Base-by-base conservation (phyloP, 1,140 invertebrate species). In the Monomorium pharaonis region DNA sequence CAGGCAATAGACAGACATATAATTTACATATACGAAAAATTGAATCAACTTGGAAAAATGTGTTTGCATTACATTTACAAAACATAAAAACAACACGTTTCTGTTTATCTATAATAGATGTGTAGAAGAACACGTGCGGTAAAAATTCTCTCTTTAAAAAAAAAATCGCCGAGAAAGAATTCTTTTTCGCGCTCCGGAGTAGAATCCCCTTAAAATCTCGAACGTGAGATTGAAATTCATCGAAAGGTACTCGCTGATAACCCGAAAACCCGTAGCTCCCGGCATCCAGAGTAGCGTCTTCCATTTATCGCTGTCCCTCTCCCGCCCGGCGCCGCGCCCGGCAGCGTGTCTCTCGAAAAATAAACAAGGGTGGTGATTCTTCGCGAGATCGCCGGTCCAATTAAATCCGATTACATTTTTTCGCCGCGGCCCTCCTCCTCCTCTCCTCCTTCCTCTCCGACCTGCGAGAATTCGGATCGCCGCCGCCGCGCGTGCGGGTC, bases 381-480 rank as follows among this genome's bases (percentile, higher is more conserved):
- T 54, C 81, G 56, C 81, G 51, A n/a, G n/a, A 84, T 84, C 81
- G 44, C 18, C 70, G 81, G 63, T 84, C 81, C 56, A 72, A 88
- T 87, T 88, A 88, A 88, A 77, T 85, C 75, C 56, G 74, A 78
- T 85, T 72, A 80, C 58, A 30, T 21, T 60, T 78, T 63, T 63
- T 49, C 27, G 27, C 44, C 62, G 69, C 67, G 69, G 74, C 47
- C 18, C 49, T 4, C 49, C 63, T 3, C 2, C 60, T 2, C n/a
- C 63, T 6, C 24, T 4, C 2, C 24, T 21, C 6, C n/a, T 37
- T 6, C 24, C 12, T 3, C 24, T 21, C 6, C 2, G 21, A 24
- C 54, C 12, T 14, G 49, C 33, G 37, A 74, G 67, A 44, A 58
- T 70, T 37, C 47, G n/a, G 47, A 80, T 16, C 49, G 65, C 30